Percentiles rank a stretch among this genome's conserved stretches.
These are phyloP conservation scores for Microlaimidae sp. DNA, from an alignment of 2,888 invertebrate genomes.

Conservation along the genomic window DNA sequence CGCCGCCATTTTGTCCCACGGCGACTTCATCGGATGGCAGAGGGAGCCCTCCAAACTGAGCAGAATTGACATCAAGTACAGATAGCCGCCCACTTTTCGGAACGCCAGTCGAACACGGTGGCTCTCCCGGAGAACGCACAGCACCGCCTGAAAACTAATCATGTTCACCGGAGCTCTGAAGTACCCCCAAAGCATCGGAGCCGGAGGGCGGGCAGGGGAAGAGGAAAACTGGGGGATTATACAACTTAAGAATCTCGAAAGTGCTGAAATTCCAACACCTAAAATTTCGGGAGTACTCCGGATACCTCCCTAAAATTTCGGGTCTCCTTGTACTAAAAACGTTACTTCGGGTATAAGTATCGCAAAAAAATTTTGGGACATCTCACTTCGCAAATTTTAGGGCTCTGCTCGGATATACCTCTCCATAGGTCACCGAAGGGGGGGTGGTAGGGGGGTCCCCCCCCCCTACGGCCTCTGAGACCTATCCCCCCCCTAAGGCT, in stretches of 20 bases:
- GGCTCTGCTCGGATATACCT: too few relatives aligned
- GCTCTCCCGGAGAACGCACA: constrained; percentile 77
- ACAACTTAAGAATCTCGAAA: neutral
- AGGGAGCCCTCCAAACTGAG: constrained; percentile 64
- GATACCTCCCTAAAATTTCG: too few relatives aligned
- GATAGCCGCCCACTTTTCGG: constrained; percentile 91
- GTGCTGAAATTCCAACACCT: neutral
- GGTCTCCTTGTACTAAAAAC: too few relatives aligned
- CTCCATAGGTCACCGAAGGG: too few relatives aligned
- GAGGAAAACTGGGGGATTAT: neutral
- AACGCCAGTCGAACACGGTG: constrained; percentile 90
- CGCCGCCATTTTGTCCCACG: constrained; percentile 4
- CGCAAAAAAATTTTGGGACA: too few relatives aligned
- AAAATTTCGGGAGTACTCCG: too few relatives aligned
- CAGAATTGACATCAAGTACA: constrained; percentile 85
- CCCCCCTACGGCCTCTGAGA: too few relatives aligned
- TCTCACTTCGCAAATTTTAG: too few relatives aligned
- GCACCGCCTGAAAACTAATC: constrained; percentile 50
- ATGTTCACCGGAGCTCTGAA: too few relatives aligned
- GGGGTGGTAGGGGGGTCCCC: too few relatives aligned
- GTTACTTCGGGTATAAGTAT: too few relatives aligned
- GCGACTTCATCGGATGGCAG: constrained; percentile 36
- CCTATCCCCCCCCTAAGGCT: too few relatives aligned
- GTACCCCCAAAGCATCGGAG: neutral
- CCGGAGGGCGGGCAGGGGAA: neutral